Evolutionary conservation across 2,888 invertebrate species (phyloP).

Genomic region (Stenolophus ochropezus): DNA sequence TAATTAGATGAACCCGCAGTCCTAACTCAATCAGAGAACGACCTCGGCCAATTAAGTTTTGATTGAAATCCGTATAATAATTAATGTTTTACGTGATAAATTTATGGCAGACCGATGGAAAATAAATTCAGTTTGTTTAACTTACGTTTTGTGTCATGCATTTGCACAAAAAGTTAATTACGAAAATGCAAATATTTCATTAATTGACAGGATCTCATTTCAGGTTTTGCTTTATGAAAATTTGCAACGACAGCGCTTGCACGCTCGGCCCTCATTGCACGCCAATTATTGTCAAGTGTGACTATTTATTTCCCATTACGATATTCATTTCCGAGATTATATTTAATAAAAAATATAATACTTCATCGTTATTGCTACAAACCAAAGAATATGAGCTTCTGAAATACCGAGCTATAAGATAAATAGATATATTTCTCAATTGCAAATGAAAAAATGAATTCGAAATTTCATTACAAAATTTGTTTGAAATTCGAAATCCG

Average conservation of each 20-base stretch:
- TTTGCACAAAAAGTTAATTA: constrained; percentile 44
- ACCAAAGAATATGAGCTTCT: no score
- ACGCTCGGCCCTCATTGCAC: background rate
- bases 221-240: constrained; percentile 16
- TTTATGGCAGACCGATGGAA: constrained; percentile 44
- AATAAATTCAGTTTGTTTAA: constrained; percentile 52
- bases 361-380: no score
- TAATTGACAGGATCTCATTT: constrained; percentile 41
- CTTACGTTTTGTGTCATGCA: constrained; percentile 26
- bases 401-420: no score
- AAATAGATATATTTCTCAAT: no score
- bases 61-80: constrained; percentile 58
- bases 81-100: constrained; percentile 53
- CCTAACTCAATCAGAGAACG: constrained; percentile 51
- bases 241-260: background rate
- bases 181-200: constrained; percentile 43
- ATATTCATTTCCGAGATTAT: no score
- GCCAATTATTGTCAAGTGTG: background rate
- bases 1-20: constrained; percentile 31
- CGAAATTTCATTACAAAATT: no score
- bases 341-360: no score
- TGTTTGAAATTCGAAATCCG: no score
- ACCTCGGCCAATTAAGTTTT: constrained; percentile 53
- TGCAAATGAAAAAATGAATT: no score
- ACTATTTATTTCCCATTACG: background rate